These are phyloP conservation scores for Drosophila testacea DNA, from an alignment of 2,888 invertebrate species.

Conservation along the genomic window DNA sequence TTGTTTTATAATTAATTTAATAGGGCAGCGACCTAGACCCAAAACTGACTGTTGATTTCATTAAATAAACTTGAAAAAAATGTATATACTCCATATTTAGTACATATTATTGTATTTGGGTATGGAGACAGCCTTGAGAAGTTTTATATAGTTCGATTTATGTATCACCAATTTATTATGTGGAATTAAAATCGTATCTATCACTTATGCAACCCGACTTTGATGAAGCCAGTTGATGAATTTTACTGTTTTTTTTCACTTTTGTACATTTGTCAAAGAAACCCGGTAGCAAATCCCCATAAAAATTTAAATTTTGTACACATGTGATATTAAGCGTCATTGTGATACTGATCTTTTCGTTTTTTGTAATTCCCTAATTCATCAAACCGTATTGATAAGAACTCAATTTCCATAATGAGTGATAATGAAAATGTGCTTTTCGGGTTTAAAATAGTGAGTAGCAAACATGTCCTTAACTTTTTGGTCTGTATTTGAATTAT, in stretches of 20 bases:
- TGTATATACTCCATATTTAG: background rate
- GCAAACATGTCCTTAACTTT: background rate
- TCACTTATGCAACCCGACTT: constrained; percentile 54
- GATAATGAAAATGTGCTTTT: constrained; percentile 6
- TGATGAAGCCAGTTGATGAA: constrained; percentile 72
- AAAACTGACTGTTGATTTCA: background rate
- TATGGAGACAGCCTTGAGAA: constrained; percentile 17
- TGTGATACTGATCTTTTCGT: constrained; percentile 33
- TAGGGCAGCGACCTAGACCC: too few species aligned
- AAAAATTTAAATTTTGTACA: constrained; percentile 28
- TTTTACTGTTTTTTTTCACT: constrained; percentile 47
- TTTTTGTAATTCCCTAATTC: constrained; percentile 59
- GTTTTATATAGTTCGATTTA: constrained; percentile 7
- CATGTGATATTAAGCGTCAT: constrained; percentile 60
- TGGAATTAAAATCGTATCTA: constrained; percentile 64
- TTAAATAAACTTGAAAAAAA: background rate
- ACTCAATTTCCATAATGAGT: constrained; percentile 4
- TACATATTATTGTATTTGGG: background rate
- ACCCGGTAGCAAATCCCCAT: constrained; percentile 40
- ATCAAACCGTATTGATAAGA: constrained; percentile 47
- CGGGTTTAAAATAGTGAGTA: background rate
- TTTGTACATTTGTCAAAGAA: constrained; percentile 53
- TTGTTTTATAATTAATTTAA: too few species aligned
- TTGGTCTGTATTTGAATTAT: background rate
- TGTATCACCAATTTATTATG: constrained; percentile 35